Evolutionary conservation across 1,140 invertebrate genomes (phyloP), one percentile per base, ranked within the genome.

Genomic region (Uloborus diversus): DNA sequence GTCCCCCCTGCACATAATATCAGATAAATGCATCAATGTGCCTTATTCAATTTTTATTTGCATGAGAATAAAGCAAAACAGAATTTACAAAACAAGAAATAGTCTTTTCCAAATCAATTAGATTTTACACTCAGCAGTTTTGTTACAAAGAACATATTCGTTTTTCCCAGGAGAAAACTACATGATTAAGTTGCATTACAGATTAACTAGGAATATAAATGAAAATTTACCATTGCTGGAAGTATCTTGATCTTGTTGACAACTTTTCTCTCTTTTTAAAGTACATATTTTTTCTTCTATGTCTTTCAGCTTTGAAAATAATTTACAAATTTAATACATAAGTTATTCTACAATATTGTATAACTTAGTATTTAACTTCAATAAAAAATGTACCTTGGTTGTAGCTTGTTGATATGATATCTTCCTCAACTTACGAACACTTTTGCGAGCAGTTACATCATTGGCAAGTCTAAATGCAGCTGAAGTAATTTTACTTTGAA

Each of bases 401-500:
- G 80, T 28, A 83, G 91, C 91, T 85, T 92, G 91, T 78, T 92
- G 90, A 85, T 93, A 92, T 81, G 90, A 89, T 13, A 90, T 86
- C 81, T 91, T 88, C 61, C 93, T 88, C 82, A 93, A 92, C 69
- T 92, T 91, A 27, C 92, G 87, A 3, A 93, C 90, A 78, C 89
- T 90, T 85, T 93, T 92, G 82, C 89, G 90, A 62, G 91, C 88
- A n/a, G 87, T 87, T 37, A 88, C 85, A 86, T 94, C 93, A 84
- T 92, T 93, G 37, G 93, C 90, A 33, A 94, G 86, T 79, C 89
- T 89, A 33, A 92, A 87, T 2, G 94, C 93, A 59, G 92, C 91
- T 84, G 91, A 91, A 3, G 92, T 91, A 82, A 94, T 93, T 83
- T 92, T 91, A 28, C 90, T 90, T 86, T 94, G 93, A 64, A 94